A percentile compares a stretch with the other conserved stretches of the same genome.
Evolutionary conservation across 1,140 invertebrate species (phyloP).

Genomic region (Neodiprion virginianus): DNA sequence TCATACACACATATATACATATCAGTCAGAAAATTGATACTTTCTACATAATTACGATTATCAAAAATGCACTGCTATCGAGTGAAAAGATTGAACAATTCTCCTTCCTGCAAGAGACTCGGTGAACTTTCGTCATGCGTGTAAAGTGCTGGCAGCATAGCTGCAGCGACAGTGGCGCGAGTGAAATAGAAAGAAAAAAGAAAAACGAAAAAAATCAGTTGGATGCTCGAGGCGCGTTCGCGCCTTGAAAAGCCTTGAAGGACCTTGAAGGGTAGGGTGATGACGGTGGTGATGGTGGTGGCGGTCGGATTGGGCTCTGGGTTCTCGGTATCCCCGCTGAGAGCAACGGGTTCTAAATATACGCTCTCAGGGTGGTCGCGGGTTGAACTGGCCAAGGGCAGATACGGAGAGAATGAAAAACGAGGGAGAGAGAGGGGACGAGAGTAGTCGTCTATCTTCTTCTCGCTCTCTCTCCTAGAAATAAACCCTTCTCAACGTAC

Average conservation of each 20-base stretch:
- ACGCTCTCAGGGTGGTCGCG: slow-evolving; percentile 1
- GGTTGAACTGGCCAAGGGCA: slow-evolving; percentile 4
- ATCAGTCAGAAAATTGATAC: too few relatives aligned
- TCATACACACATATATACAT: too few relatives aligned
- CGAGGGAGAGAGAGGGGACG: not conserved
- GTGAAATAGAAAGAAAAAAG: too few relatives aligned
- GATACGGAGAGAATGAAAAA: slow-evolving; percentile 2
- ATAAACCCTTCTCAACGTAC: not conserved
- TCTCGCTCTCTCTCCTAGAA: not conserved
- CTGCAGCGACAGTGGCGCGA: too few relatives aligned
- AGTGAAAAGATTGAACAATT: too few relatives aligned
- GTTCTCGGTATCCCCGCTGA: slow-evolving; percentile 1
- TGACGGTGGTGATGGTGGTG: too few relatives aligned
- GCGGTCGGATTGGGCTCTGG: not conserved
- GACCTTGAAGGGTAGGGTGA: not conserved
- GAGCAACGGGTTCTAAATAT: slow-evolving; percentile 4
- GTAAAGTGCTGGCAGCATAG: too few relatives aligned
- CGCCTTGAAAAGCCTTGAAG: slow-evolving; percentile 2
- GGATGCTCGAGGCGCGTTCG: not conserved
- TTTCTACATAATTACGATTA: too few relatives aligned
- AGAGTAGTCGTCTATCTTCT: not conserved
- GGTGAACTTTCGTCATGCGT: too few relatives aligned
- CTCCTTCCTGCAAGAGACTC: too few relatives aligned
- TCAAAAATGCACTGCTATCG: too few relatives aligned
- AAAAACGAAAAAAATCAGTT: not conserved